Percentiles rank a stretch among this genome's conserved stretches.
Conservation (phyloP, 2,797 vertebrate species). For the Scarus forsteni region DNA sequence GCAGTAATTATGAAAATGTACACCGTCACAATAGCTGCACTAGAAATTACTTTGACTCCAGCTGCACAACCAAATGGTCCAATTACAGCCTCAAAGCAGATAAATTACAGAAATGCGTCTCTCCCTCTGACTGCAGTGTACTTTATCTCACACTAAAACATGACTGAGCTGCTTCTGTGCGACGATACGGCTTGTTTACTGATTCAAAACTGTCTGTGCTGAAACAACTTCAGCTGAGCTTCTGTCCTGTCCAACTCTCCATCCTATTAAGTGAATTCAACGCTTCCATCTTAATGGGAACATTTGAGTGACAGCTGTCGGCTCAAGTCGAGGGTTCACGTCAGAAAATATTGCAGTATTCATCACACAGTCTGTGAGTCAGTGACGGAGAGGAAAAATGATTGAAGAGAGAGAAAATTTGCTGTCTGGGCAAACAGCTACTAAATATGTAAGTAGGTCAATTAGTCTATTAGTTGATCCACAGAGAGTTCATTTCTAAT, state of each 20-base stretch:
- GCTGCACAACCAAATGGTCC: slow-evolving; percentile 47
- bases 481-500: not conserved
- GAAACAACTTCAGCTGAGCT: slow-evolving; percentile 4
- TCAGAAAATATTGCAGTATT: slow-evolving; percentile 18
- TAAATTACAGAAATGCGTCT: slow-evolving; percentile 2
- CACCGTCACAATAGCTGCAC: slow-evolving; percentile 12
- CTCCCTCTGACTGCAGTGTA: not conserved
- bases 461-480: not conserved
- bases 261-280: slow-evolving; percentile 31
- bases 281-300: slow-evolving; percentile 55
- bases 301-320: slow-evolving; percentile 69
- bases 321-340: slow-evolving; percentile 25
- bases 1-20: slow-evolving; percentile 40
- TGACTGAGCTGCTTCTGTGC: slow-evolving; percentile 4
- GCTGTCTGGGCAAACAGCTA: not conserved
- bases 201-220: slow-evolving; percentile 35
- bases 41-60: slow-evolving; percentile 13
- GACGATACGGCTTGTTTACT: not conserved
- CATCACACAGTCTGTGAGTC: not conserved
- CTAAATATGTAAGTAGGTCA: slow-evolving; percentile 3
- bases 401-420: slow-evolving; percentile 9
- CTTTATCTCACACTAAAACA: not conserved
- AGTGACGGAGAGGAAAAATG: slow-evolving; percentile 4
- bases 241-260: slow-evolving; percentile 24
- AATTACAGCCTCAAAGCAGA: slow-evolving; percentile 37